phyloP scores from a whole-genome alignment of 2,797 vertebrate genomes.

The Spinibarbus caldwelli region DNA sequence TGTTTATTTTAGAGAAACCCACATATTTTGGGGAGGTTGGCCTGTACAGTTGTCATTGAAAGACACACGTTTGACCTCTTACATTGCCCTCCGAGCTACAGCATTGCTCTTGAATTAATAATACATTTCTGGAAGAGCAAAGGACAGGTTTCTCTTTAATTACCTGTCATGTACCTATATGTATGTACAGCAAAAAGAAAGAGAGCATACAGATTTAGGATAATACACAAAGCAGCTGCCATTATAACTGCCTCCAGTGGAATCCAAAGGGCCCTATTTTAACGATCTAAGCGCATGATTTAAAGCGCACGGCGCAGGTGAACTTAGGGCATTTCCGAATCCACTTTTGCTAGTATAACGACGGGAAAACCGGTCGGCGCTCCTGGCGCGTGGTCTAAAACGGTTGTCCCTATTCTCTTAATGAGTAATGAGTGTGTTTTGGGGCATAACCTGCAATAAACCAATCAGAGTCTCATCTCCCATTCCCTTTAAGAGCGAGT shows the following conservation, averaged over 20 bases:
- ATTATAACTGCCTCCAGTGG: not conserved
- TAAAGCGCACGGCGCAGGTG: no score
- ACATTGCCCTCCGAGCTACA: not conserved
- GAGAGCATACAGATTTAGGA: not conserved
- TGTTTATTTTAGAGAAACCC: not conserved
- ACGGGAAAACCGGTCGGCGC: no score
- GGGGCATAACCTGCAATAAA: no score
- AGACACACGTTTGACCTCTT: not conserved
- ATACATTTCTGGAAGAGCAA: not conserved
- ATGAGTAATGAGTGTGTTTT: no score
- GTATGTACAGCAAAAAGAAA: not conserved
- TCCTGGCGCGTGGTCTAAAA: no score
- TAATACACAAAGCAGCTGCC: not conserved
- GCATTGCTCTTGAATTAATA: not conserved
- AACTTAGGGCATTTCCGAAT: no score
- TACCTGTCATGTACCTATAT: not conserved
- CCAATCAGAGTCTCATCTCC: no score
- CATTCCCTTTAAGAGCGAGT: no score
- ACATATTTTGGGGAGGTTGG: not conserved
- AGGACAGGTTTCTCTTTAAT: constrained; percentile 11
- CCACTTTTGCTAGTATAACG: no score
- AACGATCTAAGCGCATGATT: no score
- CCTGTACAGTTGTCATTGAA: not conserved
- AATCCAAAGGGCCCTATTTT: no score
- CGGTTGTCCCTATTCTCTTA: no score